Conservation (phyloP, 2,797 vertebrate genomes). For the Catharus ustulatus region DNA sequence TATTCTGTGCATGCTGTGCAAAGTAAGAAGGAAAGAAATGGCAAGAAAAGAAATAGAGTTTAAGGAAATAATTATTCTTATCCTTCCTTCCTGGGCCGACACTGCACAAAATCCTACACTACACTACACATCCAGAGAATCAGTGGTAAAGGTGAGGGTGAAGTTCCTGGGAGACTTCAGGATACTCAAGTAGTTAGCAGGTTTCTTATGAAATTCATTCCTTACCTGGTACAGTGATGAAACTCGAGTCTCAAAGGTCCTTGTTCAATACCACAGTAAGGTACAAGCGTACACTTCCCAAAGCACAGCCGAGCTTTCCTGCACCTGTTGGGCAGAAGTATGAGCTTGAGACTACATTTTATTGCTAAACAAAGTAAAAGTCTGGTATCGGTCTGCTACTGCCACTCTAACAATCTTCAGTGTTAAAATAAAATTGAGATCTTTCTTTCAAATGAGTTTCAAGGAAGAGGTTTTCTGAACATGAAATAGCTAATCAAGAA, state of each 20-base stretch:
- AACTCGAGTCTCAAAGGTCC: background rate
- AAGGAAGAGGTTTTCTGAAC: constrained; percentile 3
- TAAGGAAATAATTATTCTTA: background rate
- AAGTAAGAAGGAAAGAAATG: background rate
- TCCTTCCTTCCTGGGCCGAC: background rate
- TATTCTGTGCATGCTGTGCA: background rate
- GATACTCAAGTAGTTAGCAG: background rate
- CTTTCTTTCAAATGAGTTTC: background rate
- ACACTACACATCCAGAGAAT: accelerated
- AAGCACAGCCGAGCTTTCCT: background rate
- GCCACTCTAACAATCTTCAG: background rate
- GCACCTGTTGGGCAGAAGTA: accelerated
- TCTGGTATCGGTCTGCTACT: background rate
- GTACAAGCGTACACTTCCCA: background rate
- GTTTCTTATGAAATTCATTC: background rate
- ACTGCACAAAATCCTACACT: background rate
- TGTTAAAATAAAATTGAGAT: constrained; percentile 16
- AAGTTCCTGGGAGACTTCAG: background rate
- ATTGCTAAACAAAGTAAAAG: background rate
- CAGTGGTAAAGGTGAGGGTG: accelerated
- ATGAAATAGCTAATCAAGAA: constrained; percentile 40
- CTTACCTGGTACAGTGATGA: background rate
- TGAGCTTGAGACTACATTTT: background rate
- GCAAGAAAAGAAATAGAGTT: background rate
- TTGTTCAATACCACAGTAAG: background rate